phyloP scores from a whole-genome alignment of 2,113 vertebrate species.

The Grammomys surdaster region DNA sequence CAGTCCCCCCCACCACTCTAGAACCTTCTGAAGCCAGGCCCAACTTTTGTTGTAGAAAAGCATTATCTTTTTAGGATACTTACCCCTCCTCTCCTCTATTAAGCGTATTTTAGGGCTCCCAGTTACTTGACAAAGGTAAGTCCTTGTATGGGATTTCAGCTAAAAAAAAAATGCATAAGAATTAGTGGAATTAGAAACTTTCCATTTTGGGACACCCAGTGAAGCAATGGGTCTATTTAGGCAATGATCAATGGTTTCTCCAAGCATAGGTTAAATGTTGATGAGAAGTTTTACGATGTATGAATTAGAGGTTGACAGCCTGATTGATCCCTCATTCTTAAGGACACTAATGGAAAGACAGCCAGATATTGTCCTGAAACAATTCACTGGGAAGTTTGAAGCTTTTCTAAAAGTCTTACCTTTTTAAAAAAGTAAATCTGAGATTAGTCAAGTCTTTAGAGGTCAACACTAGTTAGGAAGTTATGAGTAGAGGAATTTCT shows the following conservation, averaged over 20 bases:
- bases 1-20: not conserved
- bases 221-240: slow-evolving; percentile 20
- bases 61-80: not conserved
- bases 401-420: not conserved
- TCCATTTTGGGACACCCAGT: slow-evolving; percentile 14
- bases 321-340: slow-evolving; percentile 51
- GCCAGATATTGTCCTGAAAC: slow-evolving; percentile 1
- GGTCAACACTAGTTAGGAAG: slow-evolving; percentile 19
- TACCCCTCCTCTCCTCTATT: not conserved
- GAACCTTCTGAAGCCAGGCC: not conserved
- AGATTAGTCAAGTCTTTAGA: slow-evolving; percentile 15
- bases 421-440: not conserved
- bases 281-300: slow-evolving; percentile 49
- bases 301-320: slow-evolving; percentile 40
- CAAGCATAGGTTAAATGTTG: slow-evolving; percentile 55
- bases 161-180: slow-evolving; percentile 11
- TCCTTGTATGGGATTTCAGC: slow-evolving; percentile 38
- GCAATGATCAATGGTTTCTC: slow-evolving; percentile 39
- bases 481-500: not conserved
- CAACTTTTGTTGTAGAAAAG: not conserved
- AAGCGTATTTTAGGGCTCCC: slow-evolving; percentile 5
- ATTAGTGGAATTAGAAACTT: slow-evolving; percentile 46
- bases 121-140: not conserved
- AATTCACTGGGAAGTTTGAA: not conserved
- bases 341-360: slow-evolving; percentile 40